These are phyloP conservation scores for Hypomecis atomaria DNA, from an alignment of 2,888 invertebrate genomes.

Conservation along the genomic window DNA sequence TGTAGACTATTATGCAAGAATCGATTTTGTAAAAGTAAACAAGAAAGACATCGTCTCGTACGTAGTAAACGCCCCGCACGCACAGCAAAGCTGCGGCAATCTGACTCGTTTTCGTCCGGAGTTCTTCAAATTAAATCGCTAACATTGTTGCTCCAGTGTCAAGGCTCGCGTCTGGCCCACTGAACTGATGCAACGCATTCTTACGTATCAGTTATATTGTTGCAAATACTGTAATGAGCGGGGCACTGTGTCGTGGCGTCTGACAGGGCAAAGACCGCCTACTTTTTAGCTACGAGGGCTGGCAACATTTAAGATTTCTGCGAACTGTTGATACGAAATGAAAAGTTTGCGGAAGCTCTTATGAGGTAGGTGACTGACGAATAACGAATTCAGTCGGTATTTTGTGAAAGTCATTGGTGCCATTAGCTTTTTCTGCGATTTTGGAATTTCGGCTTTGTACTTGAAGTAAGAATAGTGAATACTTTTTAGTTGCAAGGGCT, in stretches of 20 bases:
- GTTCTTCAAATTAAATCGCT: conserved; percentile 26
- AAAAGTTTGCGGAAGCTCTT: too few species aligned
- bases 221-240: conserved; percentile 13
- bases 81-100: conserved; percentile 30
- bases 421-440: too few species aligned
- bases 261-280: background rate
- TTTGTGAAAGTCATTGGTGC: too few species aligned
- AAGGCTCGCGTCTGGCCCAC: conserved; percentile 26
- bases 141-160: conserved; percentile 29
- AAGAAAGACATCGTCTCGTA: background rate
- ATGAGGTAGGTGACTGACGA: too few species aligned
- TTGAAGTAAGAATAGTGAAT: too few species aligned
- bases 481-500: too few species aligned
- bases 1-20: too few species aligned
- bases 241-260: conserved; percentile 13
- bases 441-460: too few species aligned
- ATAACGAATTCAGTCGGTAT: too few species aligned
- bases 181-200: conserved; percentile 23
- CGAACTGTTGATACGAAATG: too few species aligned
- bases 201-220: conserved; percentile 23
- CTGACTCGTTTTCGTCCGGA: conserved; percentile 17
- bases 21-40: background rate
- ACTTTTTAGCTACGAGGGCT: background rate
- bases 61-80: conserved; percentile 4
- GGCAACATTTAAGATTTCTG: too few species aligned